A percentile compares a stretch with the other conserved stretches of the same genome.
phyloP scores from a whole-genome alignment of 2,113 vertebrate species.

The Oophaga pumilio region DNA sequence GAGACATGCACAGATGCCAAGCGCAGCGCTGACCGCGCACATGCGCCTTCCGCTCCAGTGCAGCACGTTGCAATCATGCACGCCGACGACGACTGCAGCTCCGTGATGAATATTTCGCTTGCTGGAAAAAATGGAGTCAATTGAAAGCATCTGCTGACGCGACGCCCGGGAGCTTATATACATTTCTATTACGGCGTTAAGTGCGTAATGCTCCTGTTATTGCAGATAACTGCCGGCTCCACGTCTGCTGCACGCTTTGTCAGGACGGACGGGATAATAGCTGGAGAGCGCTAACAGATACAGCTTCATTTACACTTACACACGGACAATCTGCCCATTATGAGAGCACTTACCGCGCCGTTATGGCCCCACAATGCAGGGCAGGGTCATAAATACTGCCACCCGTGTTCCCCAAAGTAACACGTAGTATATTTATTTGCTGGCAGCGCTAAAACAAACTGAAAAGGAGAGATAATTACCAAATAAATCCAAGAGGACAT shows the following conservation, averaged over 20 bases:
- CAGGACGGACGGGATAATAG: slow-evolving; percentile 1
- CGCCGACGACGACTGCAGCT: not conserved
- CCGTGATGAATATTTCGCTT: not conserved
- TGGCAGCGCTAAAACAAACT: not conserved
- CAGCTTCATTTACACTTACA: slow-evolving; percentile 10
- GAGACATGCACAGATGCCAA: not conserved
- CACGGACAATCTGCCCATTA: not conserved
- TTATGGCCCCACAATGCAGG: slow-evolving; percentile 31
- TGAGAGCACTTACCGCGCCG: slow-evolving; percentile 1
- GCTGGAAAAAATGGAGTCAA: not conserved
- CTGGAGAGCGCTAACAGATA: slow-evolving; percentile 7
- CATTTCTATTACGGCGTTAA: slow-evolving; percentile 18
- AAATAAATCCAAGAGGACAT: not conserved
- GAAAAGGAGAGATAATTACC: not conserved
- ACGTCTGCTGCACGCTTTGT: not conserved
- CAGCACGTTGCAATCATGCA: not conserved
- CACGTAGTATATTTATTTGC: not conserved
- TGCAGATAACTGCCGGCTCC: not conserved
- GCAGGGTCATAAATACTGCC: not conserved
- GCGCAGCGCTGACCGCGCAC: too few species aligned
- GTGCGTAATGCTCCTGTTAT: slow-evolving; percentile 15
- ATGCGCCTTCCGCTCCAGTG: not conserved
- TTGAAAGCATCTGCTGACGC: not conserved
- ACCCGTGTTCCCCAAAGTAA: not conserved
- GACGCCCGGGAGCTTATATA: not conserved